These are phyloP conservation scores for rat (Rattus norvegicus) DNA, from an alignment of 2,113 vertebrate species.

Conservation along the genomic window DNA sequence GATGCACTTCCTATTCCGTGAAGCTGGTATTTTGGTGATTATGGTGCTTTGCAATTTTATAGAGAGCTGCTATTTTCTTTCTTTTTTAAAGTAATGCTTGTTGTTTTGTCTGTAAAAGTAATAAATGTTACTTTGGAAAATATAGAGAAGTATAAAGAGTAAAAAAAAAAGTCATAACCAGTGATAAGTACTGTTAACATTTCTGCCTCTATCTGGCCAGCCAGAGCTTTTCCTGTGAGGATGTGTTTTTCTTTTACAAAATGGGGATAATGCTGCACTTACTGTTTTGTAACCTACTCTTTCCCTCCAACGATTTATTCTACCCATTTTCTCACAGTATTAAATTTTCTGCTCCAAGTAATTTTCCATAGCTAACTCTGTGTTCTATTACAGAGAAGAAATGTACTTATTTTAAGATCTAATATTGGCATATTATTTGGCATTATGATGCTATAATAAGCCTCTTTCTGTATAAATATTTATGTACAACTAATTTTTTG, in stretches of 20 bases:
- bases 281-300: slow-evolving; percentile 65
- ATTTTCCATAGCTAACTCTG: slow-evolving; percentile 56
- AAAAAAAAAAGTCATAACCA: slow-evolving; percentile 57
- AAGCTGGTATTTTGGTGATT: slow-evolving; percentile 56
- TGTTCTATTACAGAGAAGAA: slow-evolving; percentile 60
- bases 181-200: slow-evolving; percentile 58
- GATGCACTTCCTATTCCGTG: slow-evolving; percentile 25
- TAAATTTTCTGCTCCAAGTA: slow-evolving; percentile 68
- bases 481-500: slow-evolving; percentile 49
- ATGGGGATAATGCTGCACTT: slow-evolving; percentile 67
- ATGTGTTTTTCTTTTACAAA: slow-evolving; percentile 71
- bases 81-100: slow-evolving; percentile 61
- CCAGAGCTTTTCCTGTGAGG: slow-evolving; percentile 61
- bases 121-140: slow-evolving; percentile 69
- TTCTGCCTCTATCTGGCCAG: slow-evolving; percentile 55
- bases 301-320: slow-evolving; percentile 68
- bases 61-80: slow-evolving; percentile 59
- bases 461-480: slow-evolving; percentile 67
- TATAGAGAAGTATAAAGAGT: slow-evolving; percentile 54
- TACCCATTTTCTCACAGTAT: slow-evolving; percentile 73
- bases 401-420: slow-evolving; percentile 68
- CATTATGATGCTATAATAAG: slow-evolving; percentile 50
- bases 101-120: slow-evolving; percentile 60
- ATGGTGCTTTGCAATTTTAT: slow-evolving; percentile 57
- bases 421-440: slow-evolving; percentile 33